Evolutionary conservation across 2,797 vertebrate genomes (phyloP).

Genomic region (Prionace glauca): DNA sequence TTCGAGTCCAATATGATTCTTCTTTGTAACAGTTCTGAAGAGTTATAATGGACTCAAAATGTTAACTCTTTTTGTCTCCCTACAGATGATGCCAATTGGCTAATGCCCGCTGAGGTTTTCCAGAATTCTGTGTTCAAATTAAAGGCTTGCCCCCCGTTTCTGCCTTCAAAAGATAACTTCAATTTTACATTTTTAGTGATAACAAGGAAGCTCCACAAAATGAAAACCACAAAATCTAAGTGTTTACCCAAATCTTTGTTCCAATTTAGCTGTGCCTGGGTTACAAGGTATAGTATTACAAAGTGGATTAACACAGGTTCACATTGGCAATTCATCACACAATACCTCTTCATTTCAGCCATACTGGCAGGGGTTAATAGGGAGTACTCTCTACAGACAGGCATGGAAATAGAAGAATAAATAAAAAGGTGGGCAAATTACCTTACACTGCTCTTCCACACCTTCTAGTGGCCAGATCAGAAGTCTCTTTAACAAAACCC

Average conservation of each 20-base stretch:
- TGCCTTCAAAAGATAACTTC: not conserved
- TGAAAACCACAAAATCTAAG: not conserved
- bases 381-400: not conserved
- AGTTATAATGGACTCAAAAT: too few relatives aligned
- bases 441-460: slow-evolving; percentile 24
- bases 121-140: not conserved
- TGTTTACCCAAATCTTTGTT: not conserved
- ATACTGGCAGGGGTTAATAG: not conserved
- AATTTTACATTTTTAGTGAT: not conserved
- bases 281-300: too few relatives aligned
- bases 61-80: too few relatives aligned
- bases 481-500: not conserved
- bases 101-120: too few relatives aligned
- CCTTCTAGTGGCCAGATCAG: slow-evolving; percentile 25
- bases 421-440: not conserved
- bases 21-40: too few relatives aligned
- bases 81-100: too few relatives aligned
- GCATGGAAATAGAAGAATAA: not conserved
- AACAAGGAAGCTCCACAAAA: not conserved
- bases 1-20: too few relatives aligned
- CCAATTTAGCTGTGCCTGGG: not conserved
- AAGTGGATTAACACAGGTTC: not conserved
- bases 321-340: not conserved
- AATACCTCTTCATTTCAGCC: not conserved
- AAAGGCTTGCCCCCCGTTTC: not conserved